A percentile compares a stretch with the other conserved stretches of the same genome.
Evolutionary conservation across 2,888 invertebrate genomes (phyloP).

Genomic region (Hofmannophila pseudospretella): DNA sequence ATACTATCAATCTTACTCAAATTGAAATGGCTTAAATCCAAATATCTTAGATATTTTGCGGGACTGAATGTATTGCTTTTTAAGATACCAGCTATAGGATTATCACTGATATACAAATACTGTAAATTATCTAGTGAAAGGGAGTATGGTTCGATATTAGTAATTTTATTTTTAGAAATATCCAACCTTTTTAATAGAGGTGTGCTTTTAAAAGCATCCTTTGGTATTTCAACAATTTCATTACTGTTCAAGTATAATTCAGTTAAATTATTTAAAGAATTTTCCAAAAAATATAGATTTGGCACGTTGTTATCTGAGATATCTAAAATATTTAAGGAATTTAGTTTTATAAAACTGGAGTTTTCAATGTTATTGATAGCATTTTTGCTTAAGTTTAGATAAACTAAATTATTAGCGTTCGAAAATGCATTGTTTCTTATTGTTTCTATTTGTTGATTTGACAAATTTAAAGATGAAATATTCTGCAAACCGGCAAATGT

Average conservation of each 20-base stretch:
- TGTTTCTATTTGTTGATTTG: conserved; percentile 36
- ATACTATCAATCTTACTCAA: conserved; percentile 39
- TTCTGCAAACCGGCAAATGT: conserved; percentile 45
- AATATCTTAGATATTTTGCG: conserved; percentile 43
- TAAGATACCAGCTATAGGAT: conserved; percentile 38
- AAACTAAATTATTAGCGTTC: conserved; percentile 27
- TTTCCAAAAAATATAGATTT: conserved; percentile 37
- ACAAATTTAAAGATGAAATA: conserved; percentile 36
- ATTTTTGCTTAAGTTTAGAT: conserved; percentile 52
- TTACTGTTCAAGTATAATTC: conserved; percentile 49
- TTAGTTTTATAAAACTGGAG: conserved; percentile 32
- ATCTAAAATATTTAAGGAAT: conserved; percentile 37
- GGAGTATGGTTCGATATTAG: conserved; percentile 36
- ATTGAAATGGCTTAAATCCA: conserved; percentile 49
- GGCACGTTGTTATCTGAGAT: conserved; percentile 46
- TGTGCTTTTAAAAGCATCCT: conserved; percentile 38
- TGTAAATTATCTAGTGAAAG: conserved; percentile 52
- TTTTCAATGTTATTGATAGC: conserved; percentile 35
- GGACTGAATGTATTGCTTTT: conserved; percentile 45
- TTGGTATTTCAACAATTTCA: conserved; percentile 29
- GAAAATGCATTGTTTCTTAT: conserved; percentile 41
- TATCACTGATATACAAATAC: conserved; percentile 43
- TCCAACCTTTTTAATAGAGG: conserved; percentile 40
- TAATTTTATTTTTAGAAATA: conserved; percentile 49
- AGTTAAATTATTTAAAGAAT: conserved; percentile 34